Evolutionary conservation across 2,113 vertebrate species (phyloP), one percentile per base, ranked within the genome.

Genomic region (Pontoporia blainvillei): DNA sequence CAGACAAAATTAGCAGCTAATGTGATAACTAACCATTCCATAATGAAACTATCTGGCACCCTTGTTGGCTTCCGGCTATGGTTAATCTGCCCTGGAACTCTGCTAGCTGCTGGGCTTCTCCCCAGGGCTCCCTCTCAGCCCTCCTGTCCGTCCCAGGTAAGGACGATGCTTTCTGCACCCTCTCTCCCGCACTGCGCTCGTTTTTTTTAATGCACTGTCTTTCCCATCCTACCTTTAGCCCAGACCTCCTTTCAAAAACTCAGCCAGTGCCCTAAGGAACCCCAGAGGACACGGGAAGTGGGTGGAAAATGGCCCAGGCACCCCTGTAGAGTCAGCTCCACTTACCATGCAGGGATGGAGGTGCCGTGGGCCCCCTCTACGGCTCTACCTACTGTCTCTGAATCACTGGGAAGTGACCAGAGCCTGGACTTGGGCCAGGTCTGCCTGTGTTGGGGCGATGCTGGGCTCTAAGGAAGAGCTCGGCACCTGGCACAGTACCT

Each of bases 1-100:
- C 96, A 98, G 98, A 97, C 93, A 96, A 97, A 98, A 97, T 97
- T 96, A 98, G 97, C 98, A 98, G 97, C 95, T 97, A 92, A 98
- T 96, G 98, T 97, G 95, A 98, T 98, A 98, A 98, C 96, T 95
- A 93, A 81, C 97, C 92, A 96, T 54, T 54, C 96, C 97, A 96
- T 61, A 97, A 71, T 94, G 96, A 97, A 93, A 94, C 94, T 96
- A 90, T 82, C 96, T 96, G 93, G 90, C 94, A 97, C 13, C 5
- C 69, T 11, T 69, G 86, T 72, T 86, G 29, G 94, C 87, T 52
- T 93, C 96, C n/a, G 39, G 73, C 29, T 31, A 57, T 20, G 84
- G 96, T 89, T 96, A 97, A 98, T 95, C 69, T 89, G 92, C 85
- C 76, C 49, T 72, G 83, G 95, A 98, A 61, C 71, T 96, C 54